phyloP scores from a whole-genome alignment of 2,113 vertebrate genomes.

The Diphyllodes magnificus region DNA sequence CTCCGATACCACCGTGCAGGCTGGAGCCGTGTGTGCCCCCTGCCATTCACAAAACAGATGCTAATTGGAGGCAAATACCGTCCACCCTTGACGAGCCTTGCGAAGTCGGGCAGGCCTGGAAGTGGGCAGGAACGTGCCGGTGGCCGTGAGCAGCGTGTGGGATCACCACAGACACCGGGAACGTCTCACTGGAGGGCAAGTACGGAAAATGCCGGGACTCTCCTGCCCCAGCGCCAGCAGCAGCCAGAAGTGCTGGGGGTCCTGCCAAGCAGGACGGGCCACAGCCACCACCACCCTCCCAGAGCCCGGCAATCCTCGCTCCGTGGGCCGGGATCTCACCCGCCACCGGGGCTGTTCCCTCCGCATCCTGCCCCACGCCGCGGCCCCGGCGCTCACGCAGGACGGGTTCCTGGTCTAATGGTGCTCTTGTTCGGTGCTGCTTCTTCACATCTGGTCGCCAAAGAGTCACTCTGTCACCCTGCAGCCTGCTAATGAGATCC shows the following conservation, averaged over 20 bases:
- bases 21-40: neutral
- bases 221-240: fast-evolving
- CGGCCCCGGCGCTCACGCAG: neutral
- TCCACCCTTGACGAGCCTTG: neutral
- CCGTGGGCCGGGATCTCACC: constrained; percentile 54
- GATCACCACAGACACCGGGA: neutral
- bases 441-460: constrained; percentile 95
- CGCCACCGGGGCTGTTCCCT: neutral
- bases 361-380: constrained; percentile 15
- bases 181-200: neutral
- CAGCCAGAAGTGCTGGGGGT: fast-evolving
- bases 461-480: constrained; percentile 85
- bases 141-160: neutral
- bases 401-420: constrained; percentile 67
- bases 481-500: constrained; percentile 99
- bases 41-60: constrained; percentile 58
- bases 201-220: neutral
- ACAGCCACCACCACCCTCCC: fast-evolving
- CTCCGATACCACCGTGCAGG: neutral
- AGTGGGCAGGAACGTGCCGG: neutral
- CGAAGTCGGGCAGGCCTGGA: neutral
- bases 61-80: constrained; percentile 48
- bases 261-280: fast-evolving
- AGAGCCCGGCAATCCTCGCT: neutral
- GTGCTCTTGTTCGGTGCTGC: constrained; percentile 76